Evolutionary conservation across 2,888 invertebrate species (phyloP).

Genomic region (Dioctria linearis): DNA sequence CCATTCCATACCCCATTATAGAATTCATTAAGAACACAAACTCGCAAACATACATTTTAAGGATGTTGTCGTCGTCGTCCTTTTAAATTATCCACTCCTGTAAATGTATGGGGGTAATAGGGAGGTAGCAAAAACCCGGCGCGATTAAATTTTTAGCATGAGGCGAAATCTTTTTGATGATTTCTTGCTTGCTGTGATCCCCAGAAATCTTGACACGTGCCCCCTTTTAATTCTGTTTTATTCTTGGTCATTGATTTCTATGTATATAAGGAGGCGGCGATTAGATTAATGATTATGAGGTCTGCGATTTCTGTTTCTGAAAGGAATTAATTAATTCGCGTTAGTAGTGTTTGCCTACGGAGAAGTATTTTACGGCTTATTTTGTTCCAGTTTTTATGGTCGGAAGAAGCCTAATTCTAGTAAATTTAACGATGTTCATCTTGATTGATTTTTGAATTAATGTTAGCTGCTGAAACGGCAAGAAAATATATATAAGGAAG

Average conservation of each 20-base stretch:
- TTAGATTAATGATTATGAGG: conserved; percentile 72
- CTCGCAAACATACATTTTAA: conserved; percentile 40
- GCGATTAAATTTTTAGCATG: background rate
- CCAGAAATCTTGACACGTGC: conserved; percentile 55
- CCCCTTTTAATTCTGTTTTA: conserved; percentile 59
- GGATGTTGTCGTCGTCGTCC: conserved; percentile 42
- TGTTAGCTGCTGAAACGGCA: too few relatives aligned
- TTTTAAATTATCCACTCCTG: conserved; percentile 45
- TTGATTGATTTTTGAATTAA: too few relatives aligned
- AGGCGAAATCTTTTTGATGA: background rate
- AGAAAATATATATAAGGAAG: too few relatives aligned
- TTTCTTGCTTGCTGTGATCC: conserved; percentile 43
- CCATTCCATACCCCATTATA: conserved; percentile 18
- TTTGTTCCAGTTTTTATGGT: too few relatives aligned
- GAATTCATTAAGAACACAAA: conserved; percentile 48
- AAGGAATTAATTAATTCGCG: conserved; percentile 61
- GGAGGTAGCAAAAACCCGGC: background rate
- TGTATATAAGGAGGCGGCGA: conserved; percentile 67
- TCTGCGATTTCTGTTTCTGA: conserved; percentile 62
- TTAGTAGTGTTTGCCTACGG: conserved; percentile 10
- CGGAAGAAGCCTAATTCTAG: too few relatives aligned
- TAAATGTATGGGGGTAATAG: conserved; percentile 8
- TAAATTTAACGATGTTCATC: too few relatives aligned
- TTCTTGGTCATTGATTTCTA: conserved; percentile 67
- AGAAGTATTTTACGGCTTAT: background rate